Conservation (phyloP, 2,888 invertebrate genomes). For the Drosophila ezoana region DNA sequence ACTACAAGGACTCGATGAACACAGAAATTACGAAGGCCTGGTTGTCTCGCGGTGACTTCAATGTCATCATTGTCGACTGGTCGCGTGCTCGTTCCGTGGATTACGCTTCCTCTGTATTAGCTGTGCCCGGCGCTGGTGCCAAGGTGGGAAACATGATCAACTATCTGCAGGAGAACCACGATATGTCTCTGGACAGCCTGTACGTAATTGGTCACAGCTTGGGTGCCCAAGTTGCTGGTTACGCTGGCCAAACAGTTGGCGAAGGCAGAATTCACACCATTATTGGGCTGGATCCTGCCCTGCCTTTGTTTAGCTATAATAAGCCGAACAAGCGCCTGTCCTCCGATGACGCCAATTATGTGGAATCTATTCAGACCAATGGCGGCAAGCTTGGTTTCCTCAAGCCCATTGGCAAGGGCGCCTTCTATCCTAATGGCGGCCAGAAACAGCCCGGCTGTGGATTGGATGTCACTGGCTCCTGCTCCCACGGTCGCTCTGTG, state of each 20-base stretch:
- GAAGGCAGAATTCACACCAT: conserved; percentile 87
- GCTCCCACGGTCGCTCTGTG: conserved; percentile 84
- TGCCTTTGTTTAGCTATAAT: conserved; percentile 66
- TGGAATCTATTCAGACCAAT: conserved; percentile 81
- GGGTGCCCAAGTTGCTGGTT: conserved; percentile 87
- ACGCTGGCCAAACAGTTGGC: conserved; percentile 86
- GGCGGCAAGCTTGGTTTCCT: conserved; percentile 74
- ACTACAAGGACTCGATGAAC: conserved; percentile 64
- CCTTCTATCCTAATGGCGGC: conserved; percentile 86
- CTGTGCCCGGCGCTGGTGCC: conserved; percentile 66
- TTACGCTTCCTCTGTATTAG: conserved; percentile 86
- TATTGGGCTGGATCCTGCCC: conserved; percentile 84
- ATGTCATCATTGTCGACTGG: conserved; percentile 88
- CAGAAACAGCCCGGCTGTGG: conserved; percentile 86
- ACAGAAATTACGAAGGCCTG: conserved; percentile 84
- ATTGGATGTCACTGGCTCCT: conserved; percentile 79
- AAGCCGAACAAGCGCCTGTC: conserved; percentile 62
- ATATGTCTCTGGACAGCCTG: conserved; percentile 85
- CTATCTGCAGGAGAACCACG: conserved; percentile 85
- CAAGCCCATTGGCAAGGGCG: conserved; percentile 83
- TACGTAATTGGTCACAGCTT: conserved; percentile 87
- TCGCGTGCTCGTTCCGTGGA: conserved; percentile 86
- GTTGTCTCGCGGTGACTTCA: conserved; percentile 86
- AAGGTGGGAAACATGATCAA: conserved; percentile 73
- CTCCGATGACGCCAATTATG: conserved; percentile 73